These are phyloP conservation scores for Papilio elwesi DNA, from an alignment of 2,888 invertebrate species.

Conservation along the genomic window DNA sequence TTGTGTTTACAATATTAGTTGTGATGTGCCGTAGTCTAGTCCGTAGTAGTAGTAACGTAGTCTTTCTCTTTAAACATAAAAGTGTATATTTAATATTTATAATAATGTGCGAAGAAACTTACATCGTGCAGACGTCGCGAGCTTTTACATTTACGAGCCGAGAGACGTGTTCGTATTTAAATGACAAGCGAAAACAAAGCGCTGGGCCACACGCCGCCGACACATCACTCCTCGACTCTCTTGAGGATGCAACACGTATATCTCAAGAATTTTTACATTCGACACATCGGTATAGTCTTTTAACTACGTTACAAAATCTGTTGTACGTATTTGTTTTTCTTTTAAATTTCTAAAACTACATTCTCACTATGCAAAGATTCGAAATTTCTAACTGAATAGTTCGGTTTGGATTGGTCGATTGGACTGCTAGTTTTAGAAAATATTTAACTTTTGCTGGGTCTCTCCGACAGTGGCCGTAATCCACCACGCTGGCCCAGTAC, in stretches of 20 bases:
- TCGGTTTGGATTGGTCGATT: too few species aligned
- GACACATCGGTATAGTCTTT: background rate
- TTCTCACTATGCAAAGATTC: too few species aligned
- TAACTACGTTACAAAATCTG: background rate
- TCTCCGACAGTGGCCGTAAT: too few species aligned
- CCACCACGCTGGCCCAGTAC: too few species aligned
- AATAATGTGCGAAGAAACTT: conserved; percentile 2
- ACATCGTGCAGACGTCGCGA: background rate
- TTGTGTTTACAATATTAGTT: too few species aligned
- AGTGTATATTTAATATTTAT: background rate
- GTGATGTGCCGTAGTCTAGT: too few species aligned
- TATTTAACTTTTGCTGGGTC: too few species aligned
- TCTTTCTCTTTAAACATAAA: background rate
- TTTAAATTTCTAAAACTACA: too few species aligned
- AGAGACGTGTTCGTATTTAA: conserved; percentile 1
- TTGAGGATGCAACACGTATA: background rate
- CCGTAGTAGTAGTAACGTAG: too few species aligned
- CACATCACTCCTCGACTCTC: background rate
- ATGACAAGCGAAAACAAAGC: conserved; percentile 4
- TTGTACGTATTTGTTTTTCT: too few species aligned
- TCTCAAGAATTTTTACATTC: background rate
- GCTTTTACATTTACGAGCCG: background rate
- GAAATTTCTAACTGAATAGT: too few species aligned
- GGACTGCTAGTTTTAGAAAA: too few species aligned
- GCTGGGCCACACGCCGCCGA: background rate